Conservation (phyloP, 2,797 vertebrate genomes). For the Propithecus deckenii region DNA sequence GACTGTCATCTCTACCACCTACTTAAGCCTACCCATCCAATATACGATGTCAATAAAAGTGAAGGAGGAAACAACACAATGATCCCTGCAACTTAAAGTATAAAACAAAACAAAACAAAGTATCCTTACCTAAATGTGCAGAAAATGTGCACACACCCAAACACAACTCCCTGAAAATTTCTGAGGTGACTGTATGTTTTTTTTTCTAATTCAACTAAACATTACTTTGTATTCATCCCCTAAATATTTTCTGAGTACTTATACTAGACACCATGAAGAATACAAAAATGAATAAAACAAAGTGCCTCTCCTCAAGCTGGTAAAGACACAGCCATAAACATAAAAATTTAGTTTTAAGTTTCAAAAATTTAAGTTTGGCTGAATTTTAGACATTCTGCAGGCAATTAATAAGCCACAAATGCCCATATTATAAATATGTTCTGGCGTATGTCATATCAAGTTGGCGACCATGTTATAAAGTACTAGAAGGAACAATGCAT, state of each 20-base stretch:
- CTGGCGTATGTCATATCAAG: neutral
- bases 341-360: neutral
- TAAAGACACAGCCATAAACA: neutral
- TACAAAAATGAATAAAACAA: neutral
- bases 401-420: conserved; percentile 4
- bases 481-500: neutral
- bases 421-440: neutral
- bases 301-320: neutral
- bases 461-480: neutral
- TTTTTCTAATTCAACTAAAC: neutral
- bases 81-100: neutral
- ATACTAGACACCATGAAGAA: neutral
- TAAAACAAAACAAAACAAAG: conserved; percentile 21
- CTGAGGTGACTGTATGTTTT: neutral
- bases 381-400: conserved; percentile 23
- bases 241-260: conserved; percentile 14
- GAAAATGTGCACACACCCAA: neutral
- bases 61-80: neutral
- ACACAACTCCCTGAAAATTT: neutral
- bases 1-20: neutral
- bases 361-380: neutral
- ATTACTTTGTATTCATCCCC: conserved; percentile 3
- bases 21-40: neutral
- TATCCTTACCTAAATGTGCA: neutral
- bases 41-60: neutral